A percentile compares a stretch with the other conserved stretches of the same genome.
Conservation (phyloP, 2,113 vertebrate species). For the Pollimyrus isidori region DNA sequence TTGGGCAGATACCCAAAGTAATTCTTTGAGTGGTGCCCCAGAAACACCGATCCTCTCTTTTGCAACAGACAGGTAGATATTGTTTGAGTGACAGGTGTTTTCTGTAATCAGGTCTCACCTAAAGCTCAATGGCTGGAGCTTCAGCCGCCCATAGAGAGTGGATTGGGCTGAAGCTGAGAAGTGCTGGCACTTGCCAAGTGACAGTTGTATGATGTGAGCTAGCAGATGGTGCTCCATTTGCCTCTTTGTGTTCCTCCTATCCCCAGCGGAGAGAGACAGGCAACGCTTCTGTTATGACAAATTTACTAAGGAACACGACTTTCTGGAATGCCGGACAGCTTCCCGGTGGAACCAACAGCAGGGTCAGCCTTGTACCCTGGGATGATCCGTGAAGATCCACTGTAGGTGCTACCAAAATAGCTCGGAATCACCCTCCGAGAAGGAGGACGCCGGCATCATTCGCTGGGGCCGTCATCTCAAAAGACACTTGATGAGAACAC, state of each 20-base stretch:
- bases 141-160: background rate
- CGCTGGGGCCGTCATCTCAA: background rate
- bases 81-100: background rate
- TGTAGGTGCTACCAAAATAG: background rate
- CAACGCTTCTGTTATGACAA: conserved; percentile 31
- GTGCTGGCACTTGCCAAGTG: conserved; percentile 43
- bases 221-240: conserved; percentile 40
- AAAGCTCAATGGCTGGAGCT: background rate
- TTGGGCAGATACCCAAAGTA: background rate
- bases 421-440: background rate
- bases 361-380: background rate
- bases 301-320: conserved; percentile 25
- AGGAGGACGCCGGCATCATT: background rate
- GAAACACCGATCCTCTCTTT: background rate
- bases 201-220: conserved; percentile 34
- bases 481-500: background rate
- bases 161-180: conserved; percentile 23
- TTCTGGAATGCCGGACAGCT: conserved; percentile 26
- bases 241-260: conserved; percentile 20
- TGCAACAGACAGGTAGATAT: background rate
- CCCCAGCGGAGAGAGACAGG: conserved; percentile 29
- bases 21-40: background rate
- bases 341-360: background rate
- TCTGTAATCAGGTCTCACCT: background rate
- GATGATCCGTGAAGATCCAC: background rate